Evolutionary conservation across 2,797 vertebrate species (phyloP).

Genomic region (Enteromius treurensis): DNA sequence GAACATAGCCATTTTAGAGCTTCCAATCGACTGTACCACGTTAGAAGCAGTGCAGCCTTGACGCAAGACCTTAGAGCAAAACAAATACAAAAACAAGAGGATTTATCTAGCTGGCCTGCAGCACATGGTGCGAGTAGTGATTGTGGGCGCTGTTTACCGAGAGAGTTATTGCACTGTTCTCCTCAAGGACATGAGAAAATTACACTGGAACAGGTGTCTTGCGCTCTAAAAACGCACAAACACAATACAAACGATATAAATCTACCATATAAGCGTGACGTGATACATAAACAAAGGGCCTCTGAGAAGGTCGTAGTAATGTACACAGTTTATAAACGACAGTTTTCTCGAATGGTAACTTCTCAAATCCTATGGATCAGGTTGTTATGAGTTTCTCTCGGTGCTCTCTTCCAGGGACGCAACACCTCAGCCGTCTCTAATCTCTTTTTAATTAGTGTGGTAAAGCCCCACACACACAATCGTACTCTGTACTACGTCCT

Average conservation of each 20-base stretch:
- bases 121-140: constrained; percentile 25
- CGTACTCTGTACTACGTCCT: constrained; percentile 19
- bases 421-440: constrained; percentile 46
- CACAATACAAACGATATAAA: constrained; percentile 7
- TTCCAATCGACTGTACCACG: neutral
- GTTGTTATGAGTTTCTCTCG: constrained; percentile 49
- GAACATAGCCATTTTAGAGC: neutral
- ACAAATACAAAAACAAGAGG: constrained; percentile 32
- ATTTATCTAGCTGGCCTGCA: constrained; percentile 33
- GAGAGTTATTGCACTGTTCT: constrained; percentile 37
- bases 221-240: neutral
- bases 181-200: constrained; percentile 44
- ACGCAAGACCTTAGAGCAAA: constrained; percentile 5
- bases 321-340: constrained; percentile 1
- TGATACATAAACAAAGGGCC: constrained; percentile 8
- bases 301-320: neutral
- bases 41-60: constrained; percentile 28
- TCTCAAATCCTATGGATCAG: constrained; percentile 19
- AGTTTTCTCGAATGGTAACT: neutral
- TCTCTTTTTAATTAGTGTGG: constrained; percentile 57
- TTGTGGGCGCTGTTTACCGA: constrained; percentile 29
- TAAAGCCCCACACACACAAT: neutral
- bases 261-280: constrained; percentile 6
- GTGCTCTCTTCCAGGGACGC: constrained; percentile 20
- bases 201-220: constrained; percentile 37